Base-by-base conservation (phyloP, 2,797 vertebrate genomes). In the Gallirallus australis region DNA sequence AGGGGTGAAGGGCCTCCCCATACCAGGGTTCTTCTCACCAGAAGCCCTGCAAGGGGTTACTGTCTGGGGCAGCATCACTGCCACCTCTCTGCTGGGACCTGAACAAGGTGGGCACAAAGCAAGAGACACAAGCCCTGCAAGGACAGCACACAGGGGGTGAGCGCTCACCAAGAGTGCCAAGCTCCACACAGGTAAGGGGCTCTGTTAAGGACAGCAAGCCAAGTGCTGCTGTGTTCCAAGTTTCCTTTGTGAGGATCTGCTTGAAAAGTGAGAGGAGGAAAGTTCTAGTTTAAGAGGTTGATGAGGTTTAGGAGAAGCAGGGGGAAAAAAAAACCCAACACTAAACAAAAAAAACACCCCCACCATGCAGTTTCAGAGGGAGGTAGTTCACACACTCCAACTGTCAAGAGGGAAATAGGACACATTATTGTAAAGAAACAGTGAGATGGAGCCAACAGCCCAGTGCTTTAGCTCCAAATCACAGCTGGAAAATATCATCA, bases 311-410 rank as follows among this genome's bases (percentile, higher is more conserved):
- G 15, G 35, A 52, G 39, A 50, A 45, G 42, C 17, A 71, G 24
- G 8, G 4, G 37, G 35, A 35, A 35, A 3, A 24, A 25, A 17
- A 11, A 52, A 61, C 28, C 18, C 18, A 45, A 45, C 42, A 45
- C 42, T 45, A 5, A 12, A 6, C 28, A 5, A 5, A 30, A 5
- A 30, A 40, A 37, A 40, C 20, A 12, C 1, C 1, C 19, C 13
- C 21, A 21, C 11, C 18, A 19, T 39, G 28, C 33, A 25, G 15
- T 69, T 65, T 87, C 53, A 45, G 21, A 70, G 5, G 12, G 28
- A 65, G 4, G 39, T 15, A 50, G 40, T 31, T 52, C 25, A 63
- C 5, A 6, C 2, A 39, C 25, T 47, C 16, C 47, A 81, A 33
- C 18, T 30, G 12, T n/a, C 28, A 69, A 56, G n/a, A 28, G 39